Percentiles rank a stretch among this genome's conserved stretches.
Conservation (phyloP, 2,113 vertebrate species). For the Xerus inauris region DNA sequence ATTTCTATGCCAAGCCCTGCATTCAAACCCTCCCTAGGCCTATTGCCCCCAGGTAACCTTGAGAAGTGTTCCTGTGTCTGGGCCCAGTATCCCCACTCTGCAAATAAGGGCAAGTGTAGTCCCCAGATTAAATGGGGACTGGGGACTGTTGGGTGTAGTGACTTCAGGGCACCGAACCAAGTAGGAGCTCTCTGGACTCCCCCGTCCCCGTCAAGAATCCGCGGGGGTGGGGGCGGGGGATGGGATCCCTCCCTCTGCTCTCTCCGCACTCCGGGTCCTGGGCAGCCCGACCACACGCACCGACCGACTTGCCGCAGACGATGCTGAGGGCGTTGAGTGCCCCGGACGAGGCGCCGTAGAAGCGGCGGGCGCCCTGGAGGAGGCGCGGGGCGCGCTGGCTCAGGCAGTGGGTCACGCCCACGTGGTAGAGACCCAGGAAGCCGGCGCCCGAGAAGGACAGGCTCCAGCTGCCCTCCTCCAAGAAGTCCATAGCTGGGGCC, state of each 20-base stretch:
- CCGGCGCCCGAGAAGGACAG: constrained; percentile 93
- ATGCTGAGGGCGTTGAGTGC: constrained; percentile 89
- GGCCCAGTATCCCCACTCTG: background rate
- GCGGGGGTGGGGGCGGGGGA: too few relatives aligned
- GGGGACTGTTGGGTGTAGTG: background rate
- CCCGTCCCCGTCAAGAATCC: accelerated
- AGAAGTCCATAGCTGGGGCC: constrained; percentile 14
- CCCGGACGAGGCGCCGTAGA: constrained; percentile 93
- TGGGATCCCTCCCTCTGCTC: background rate
- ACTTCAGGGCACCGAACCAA: background rate
- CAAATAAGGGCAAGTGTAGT: accelerated
- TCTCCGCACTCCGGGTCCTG: background rate
- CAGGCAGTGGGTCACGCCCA: constrained; percentile 91
- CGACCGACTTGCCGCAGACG: constrained; percentile 84
- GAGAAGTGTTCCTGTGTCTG: background rate
- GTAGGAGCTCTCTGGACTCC: background rate
- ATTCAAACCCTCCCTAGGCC: background rate
- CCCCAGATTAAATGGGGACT: background rate
- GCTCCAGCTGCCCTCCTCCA: constrained; percentile 90
- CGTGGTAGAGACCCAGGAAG: constrained; percentile 93
- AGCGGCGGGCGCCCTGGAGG: constrained; percentile 85
- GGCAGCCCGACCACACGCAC: constrained; percentile 80
- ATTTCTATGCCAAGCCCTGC: background rate
- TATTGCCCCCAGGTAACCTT: background rate
- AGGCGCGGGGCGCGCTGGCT: constrained; percentile 90